A percentile compares a stretch with the other conserved stretches of the same genome.
Evolutionary conservation across 2,888 invertebrate species (phyloP).

Genomic region (Nipponacmea schrenckii): DNA sequence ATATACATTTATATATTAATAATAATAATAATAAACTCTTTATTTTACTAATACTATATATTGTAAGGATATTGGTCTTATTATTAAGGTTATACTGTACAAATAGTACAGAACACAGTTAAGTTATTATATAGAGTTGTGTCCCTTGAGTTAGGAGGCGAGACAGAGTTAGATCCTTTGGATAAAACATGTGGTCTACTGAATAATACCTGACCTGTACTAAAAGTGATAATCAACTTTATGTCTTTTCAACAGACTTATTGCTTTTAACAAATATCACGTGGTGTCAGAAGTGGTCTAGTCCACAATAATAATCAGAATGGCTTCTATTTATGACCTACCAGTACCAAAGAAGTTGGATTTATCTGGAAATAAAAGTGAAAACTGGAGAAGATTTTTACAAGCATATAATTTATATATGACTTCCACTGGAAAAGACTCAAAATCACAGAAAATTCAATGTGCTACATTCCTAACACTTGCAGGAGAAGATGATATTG

Average conservation of each 20-base stretch:
- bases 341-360: conserved; percentile 7
- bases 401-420: conserved; percentile 12
- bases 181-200: too few species aligned
- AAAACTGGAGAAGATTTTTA: conserved; percentile 13
- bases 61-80: too few species aligned
- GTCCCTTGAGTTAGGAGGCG: too few species aligned
- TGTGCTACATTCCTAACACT: conserved; percentile 1
- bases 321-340: not conserved
- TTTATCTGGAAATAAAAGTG: conserved; percentile 7
- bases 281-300: conserved; percentile 17
- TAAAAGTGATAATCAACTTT: too few species aligned
- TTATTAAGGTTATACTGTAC: too few species aligned
- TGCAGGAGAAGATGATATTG: conserved; percentile 11
- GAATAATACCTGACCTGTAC: too few species aligned
- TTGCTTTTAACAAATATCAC: not conserved
- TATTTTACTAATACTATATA: too few species aligned
- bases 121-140: too few species aligned
- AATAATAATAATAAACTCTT: too few species aligned
- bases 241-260: not conserved
- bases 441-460: not conserved
- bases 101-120: too few species aligned
- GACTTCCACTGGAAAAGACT: not conserved
- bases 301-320: not conserved
- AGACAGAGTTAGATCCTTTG: too few species aligned
- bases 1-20: too few species aligned